These are phyloP conservation scores for Spisula subtruncata DNA, from an alignment of 2,888 invertebrate species.

Conservation along the genomic window DNA sequence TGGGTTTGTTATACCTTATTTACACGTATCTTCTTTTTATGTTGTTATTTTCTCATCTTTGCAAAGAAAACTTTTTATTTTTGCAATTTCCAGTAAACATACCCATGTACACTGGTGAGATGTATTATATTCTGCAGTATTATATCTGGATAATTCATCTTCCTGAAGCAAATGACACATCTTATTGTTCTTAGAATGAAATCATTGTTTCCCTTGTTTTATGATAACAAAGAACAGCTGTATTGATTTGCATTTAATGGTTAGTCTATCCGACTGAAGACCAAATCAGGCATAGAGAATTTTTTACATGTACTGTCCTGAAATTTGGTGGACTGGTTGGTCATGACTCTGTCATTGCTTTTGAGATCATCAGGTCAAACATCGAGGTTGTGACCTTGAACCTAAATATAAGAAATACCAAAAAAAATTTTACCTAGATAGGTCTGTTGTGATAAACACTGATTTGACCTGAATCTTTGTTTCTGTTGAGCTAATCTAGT, in stretches of 20 bases:
- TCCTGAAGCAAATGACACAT: not conserved
- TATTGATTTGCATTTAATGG: no score
- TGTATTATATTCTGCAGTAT: not conserved
- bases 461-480: not conserved
- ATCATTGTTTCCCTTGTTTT: no score
- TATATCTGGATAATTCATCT: not conserved
- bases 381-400: no score
- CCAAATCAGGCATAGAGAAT: no score
- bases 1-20: not conserved
- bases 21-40: not conserved
- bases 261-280: no score
- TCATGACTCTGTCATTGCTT: no score
- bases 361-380: no score
- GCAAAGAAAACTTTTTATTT: not conserved
- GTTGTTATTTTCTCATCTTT: not conserved
- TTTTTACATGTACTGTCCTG: no score
- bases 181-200: not conserved
- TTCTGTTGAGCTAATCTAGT: no score
- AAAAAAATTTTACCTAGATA: not conserved
- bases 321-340: no score
- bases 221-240: no score
- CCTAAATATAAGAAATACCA: not conserved
- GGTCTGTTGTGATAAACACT: not conserved
- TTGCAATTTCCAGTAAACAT: slow-evolving; percentile 16
- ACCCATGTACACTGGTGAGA: slow-evolving; percentile 13